Evolutionary conservation across 2,113 vertebrate species (phyloP), one percentile per base, ranked within the genome.

Genomic region (Hepsetus odoe): DNA sequence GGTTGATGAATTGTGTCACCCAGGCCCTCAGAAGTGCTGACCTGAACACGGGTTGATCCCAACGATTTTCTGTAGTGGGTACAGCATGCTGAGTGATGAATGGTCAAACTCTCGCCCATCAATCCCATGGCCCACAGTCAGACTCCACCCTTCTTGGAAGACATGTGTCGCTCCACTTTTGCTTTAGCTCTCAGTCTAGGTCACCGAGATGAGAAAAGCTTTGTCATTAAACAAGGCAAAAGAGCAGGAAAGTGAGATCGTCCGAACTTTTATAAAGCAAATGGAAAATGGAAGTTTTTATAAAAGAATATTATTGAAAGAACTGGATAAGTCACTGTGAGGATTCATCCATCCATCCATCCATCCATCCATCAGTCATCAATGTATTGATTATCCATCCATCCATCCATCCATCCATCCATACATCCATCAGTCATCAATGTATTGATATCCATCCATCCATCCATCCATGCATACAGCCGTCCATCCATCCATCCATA

Each of bases 81-180:
- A 82, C 66, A 66, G 77, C 75, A 85, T 80, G 72, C 84, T 88
- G 87, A 91, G 74, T 93, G 89, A 93, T 90, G 85, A 88, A 90
- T 86, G 79, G 72, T 76, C n/a, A 77, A 83, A 49, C 80, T 73
- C 70, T 49, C 69, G 79, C 85, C 80, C 85, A 90, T 91, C 86
- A 88, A 89, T 92, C 88, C 51, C 42, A 46, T 73, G 35, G 67
- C 53, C 72, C 44, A 46, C 64, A 64, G 62, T 72, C 53, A 55
- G 66, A 42, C 75, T 74, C 56, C 13, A 18, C 58, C 28, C 40
- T 26, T 56, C 56, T 55, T 61, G 22, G 58, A 61, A 74, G 61
- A 71, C 38, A 30, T 42, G 18, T 75, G 53, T 74, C 53, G 22
- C n/a, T 72, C 53, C 32, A 77, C 70, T 76, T 77, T 72, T 40